Conservation (phyloP, 2,797 vertebrate genomes). For the Lagodon rhomboides region DNA sequence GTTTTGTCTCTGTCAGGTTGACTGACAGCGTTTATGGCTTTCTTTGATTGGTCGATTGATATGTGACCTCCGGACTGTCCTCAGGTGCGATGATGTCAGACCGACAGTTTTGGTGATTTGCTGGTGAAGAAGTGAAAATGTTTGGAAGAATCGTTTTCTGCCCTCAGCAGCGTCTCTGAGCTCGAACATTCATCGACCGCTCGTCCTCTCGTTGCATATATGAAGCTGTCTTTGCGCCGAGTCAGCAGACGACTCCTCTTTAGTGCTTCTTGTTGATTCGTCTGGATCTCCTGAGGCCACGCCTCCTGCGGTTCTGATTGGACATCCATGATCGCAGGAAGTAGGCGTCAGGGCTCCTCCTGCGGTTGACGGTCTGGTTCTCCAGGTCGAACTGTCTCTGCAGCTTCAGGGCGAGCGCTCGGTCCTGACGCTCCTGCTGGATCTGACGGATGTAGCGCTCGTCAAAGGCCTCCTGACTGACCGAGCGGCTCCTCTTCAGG, state of each 20-base stretch:
- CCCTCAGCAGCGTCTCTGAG: too few relatives aligned
- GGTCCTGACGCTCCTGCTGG: constrained; percentile 90
- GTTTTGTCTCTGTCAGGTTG: not conserved
- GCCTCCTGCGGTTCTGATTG: constrained; percentile 74
- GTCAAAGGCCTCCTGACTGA: constrained; percentile 58
- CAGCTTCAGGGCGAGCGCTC: constrained; percentile 89
- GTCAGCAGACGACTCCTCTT: not conserved
- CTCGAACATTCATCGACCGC: constrained; percentile 47
- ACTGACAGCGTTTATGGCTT: constrained; percentile 7
- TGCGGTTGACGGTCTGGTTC: constrained; percentile 81
- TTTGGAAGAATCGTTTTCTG: constrained; percentile 8
- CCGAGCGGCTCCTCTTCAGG: constrained; percentile 82
- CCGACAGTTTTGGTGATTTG: constrained; percentile 38
- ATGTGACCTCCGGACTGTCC: not conserved
- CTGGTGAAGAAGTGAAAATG: constrained; percentile 22
- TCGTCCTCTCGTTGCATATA: constrained; percentile 62
- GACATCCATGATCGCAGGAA: constrained; percentile 91
- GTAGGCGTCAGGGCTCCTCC: constrained; percentile 88
- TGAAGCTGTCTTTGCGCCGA: constrained; percentile 16
- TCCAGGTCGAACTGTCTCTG: constrained; percentile 92
- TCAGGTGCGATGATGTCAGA: not conserved
- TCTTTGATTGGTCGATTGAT: not conserved
- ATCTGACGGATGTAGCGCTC: constrained; percentile 68
- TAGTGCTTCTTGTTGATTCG: constrained; percentile 81
- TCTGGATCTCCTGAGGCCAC: constrained; percentile 79